Evolutionary conservation across 2,797 vertebrate species (phyloP), one percentile per base, ranked within the genome.

Genomic region (Parauchenoglanis ngamensis): DNA sequence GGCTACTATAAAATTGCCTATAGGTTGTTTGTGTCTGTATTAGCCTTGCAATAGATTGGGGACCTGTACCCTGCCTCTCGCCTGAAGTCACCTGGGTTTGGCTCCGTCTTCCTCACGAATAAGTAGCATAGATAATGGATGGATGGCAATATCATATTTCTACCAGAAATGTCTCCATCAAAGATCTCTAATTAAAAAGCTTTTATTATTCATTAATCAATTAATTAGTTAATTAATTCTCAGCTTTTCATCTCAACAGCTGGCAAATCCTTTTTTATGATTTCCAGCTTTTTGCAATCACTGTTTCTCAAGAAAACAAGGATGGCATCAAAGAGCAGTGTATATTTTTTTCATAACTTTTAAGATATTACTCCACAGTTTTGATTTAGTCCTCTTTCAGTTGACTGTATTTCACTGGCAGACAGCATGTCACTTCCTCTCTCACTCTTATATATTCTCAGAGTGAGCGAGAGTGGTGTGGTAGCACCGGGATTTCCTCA

Each of bases 401-500:
- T 56, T 35, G 25, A 21, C 35, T n/a, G 6, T n/a, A 40, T 40
- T 40, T 59, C 21, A 44, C 1, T 75, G 13, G 35, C 25, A 59
- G 83, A 63, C 65, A 56, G 40, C 40, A 85, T 63, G 44, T 78
- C 54, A 21, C 46, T 23, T 49, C 13, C 63, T 78, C 81, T 84
- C 67, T 87, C 65, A 56, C 82, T 61, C 81, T 78, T 65, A 25
- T 68, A 49, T 5, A 12, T 61, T 86, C 23, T 72, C 0, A 21
- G 86, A 59, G 85, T 77, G 82, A 80, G 54, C 68, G 75, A 76
- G 75, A 85, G 80, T 82, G 75, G 52, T 86, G 57, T 83, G 79
- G 83, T 70, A 65, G 79, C 57, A 67, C 35, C 2, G 84, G 57
- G 84, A 91, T 89, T 93, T 91, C 90, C 90, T 89, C 86, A 75